A percentile compares a stretch with the other conserved stretches of the same genome.
Conservation (phyloP, 2,888 invertebrate species). For the Dynastes hyllus region DNA sequence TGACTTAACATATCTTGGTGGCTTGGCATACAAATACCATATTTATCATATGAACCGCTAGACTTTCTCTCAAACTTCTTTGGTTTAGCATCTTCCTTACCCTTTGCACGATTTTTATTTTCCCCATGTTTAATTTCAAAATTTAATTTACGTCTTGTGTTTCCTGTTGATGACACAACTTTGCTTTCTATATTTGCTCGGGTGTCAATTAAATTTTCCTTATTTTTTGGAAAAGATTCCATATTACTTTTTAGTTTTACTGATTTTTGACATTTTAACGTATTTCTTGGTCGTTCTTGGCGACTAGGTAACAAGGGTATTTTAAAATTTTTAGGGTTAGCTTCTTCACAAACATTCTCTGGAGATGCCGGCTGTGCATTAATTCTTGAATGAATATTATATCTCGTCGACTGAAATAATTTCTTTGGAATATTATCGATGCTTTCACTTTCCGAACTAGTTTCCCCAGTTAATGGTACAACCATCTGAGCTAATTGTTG, state of each 20-base stretch:
- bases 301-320: too few species aligned
- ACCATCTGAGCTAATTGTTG: not conserved
- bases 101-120: not conserved
- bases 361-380: not conserved
- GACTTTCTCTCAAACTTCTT: not conserved
- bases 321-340: too few species aligned
- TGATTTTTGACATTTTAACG: too few species aligned
- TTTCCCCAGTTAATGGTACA: not conserved
- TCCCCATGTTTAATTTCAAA: not conserved
- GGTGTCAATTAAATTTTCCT: not conserved
- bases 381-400: too few species aligned
- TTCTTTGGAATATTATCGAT: not conserved
- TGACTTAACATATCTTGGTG: constrained; percentile 45
- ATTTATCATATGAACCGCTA: constrained; percentile 10
- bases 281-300: too few species aligned
- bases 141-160: constrained; percentile 2
- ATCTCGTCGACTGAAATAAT: not conserved
- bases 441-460: not conserved
- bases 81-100: not conserved
- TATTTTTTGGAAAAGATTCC: not conserved
- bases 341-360: too few species aligned
- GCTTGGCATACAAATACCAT: constrained; percentile 44
- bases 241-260: too few species aligned
- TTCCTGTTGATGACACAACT: not conserved
- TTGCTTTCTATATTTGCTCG: not conserved